phyloP scores from a whole-genome alignment of 2,888 invertebrate species.

The Sphecodes monilicornis region DNA sequence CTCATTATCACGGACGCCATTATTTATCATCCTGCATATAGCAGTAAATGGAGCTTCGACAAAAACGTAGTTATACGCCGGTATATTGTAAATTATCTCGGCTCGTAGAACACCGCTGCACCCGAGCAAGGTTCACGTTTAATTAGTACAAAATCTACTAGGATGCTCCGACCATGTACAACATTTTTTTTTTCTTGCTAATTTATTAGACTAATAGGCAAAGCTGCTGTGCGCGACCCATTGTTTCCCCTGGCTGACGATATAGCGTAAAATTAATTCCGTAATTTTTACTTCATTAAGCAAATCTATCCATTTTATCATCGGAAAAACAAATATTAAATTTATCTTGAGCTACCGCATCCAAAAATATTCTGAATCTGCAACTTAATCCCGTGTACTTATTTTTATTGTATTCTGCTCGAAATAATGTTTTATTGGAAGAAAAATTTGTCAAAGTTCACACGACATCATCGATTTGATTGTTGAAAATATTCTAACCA shows the following conservation, averaged over 20 bases:
- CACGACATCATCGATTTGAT: no score
- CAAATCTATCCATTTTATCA: not conserved
- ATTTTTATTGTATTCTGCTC: no score
- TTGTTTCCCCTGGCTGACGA: not conserved
- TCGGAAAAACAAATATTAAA: not conserved
- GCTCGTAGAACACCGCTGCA: conserved; percentile 1
- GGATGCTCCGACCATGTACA: not conserved
- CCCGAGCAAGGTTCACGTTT: conserved; percentile 48
- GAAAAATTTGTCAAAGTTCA: no score
- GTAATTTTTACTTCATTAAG: not conserved
- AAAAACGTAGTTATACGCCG: conserved; percentile 52
- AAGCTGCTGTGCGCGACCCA: not conserved
- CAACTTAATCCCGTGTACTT: not conserved
- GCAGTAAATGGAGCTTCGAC: conserved; percentile 48
- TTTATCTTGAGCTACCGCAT: no score
- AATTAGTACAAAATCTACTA: conserved; percentile 44
- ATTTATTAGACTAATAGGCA: not conserved
- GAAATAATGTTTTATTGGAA: no score
- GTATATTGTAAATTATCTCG: conserved; percentile 25
- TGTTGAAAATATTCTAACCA: no score
- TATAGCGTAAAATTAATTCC: not conserved
- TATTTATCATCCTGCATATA: conserved; percentile 46
- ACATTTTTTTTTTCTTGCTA: not conserved
- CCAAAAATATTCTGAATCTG: not conserved
- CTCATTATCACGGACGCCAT: conserved; percentile 55